Conservation (phyloP, 2,797 vertebrate genomes). For the Brachyalestes nurse region DNA sequence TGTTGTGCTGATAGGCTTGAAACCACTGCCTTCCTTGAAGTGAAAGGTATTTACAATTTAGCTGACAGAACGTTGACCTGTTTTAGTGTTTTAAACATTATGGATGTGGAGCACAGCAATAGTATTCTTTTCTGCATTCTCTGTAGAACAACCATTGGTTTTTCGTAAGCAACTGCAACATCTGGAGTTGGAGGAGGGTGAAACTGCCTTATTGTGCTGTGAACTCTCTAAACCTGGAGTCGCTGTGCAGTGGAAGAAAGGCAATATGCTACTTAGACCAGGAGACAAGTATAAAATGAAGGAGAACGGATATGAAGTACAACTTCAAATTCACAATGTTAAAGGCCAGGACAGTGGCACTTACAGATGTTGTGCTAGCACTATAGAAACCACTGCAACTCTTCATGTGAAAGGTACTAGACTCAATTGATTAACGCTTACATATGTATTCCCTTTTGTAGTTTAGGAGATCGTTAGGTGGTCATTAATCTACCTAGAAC, state of each 20-base stretch:
- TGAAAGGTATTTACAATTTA: conserved; percentile 70
- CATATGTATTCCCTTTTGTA: background rate
- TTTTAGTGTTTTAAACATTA: no score
- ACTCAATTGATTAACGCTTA: no score
- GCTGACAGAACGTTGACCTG: no score
- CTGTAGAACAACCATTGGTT: conserved; percentile 63
- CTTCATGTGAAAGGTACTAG: conserved; percentile 38
- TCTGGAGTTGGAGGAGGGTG: conserved; percentile 66
- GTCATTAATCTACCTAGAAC: background rate
- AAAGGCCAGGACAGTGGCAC: conserved; percentile 82
- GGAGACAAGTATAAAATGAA: conserved; percentile 74
- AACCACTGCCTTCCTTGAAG: conserved; percentile 71
- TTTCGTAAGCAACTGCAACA: conserved; percentile 58
- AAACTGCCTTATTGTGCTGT: conserved; percentile 70
- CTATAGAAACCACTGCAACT: conserved; percentile 59
- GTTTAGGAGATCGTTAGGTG: background rate
- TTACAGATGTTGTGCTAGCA: conserved; percentile 77
- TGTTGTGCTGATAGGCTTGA: conserved; percentile 67
- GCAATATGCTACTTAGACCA: conserved; percentile 69
- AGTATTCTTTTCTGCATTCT: background rate
- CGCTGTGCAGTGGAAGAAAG: conserved; percentile 77
- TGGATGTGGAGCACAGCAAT: background rate
- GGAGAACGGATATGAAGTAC: conserved; percentile 73
- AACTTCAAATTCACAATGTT: conserved; percentile 79
- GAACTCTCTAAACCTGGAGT: conserved; percentile 70